A percentile compares a stretch with the other conserved stretches of the same genome.
Evolutionary conservation across 2,888 invertebrate species (phyloP).

Genomic region (Morpho deidamia): DNA sequence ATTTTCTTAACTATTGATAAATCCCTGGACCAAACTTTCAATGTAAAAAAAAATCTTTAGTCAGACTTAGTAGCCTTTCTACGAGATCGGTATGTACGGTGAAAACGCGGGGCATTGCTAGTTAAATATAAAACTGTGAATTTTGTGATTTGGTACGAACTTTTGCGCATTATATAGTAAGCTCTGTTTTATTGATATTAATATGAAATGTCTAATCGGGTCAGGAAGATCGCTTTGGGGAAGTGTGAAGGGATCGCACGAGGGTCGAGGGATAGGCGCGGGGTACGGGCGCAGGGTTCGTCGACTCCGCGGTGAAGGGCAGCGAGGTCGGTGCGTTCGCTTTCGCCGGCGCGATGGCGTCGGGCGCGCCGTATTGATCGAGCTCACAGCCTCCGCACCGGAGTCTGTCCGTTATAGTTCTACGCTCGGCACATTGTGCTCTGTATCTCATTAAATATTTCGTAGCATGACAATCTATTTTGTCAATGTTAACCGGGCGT

Average conservation of each 20-base stretch:
- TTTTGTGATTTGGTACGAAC: no score
- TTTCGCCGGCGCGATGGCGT: slow-evolving; percentile 56
- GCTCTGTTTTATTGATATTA: not conserved
- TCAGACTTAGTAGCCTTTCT: no score
- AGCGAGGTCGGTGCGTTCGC: slow-evolving; percentile 71
- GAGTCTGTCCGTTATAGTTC: slow-evolving; percentile 17
- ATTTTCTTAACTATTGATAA: no score
- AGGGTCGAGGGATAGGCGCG: slow-evolving; percentile 33
- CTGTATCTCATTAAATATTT: slow-evolving; percentile 24
- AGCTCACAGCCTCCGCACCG: slow-evolving; percentile 41
- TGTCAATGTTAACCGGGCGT: slow-evolving; percentile 7
- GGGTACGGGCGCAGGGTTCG: slow-evolving; percentile 50
- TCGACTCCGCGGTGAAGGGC: slow-evolving; percentile 72
- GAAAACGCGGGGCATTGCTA: no score
- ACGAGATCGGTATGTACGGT: no score
- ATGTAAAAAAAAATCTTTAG: no score
- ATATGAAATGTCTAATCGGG: slow-evolving; percentile 51
- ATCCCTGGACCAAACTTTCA: no score
- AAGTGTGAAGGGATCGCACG: slow-evolving; percentile 45
- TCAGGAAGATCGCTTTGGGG: slow-evolving; percentile 54
- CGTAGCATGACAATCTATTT: slow-evolving; percentile 18
- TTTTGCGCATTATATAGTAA: not conserved
- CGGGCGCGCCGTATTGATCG: slow-evolving; percentile 63
- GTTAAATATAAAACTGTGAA: no score
- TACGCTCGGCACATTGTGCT: slow-evolving; percentile 12